Evolutionary conservation across 2,888 invertebrate species (phyloP).

Genomic region (Argyresthia albistria): DNA sequence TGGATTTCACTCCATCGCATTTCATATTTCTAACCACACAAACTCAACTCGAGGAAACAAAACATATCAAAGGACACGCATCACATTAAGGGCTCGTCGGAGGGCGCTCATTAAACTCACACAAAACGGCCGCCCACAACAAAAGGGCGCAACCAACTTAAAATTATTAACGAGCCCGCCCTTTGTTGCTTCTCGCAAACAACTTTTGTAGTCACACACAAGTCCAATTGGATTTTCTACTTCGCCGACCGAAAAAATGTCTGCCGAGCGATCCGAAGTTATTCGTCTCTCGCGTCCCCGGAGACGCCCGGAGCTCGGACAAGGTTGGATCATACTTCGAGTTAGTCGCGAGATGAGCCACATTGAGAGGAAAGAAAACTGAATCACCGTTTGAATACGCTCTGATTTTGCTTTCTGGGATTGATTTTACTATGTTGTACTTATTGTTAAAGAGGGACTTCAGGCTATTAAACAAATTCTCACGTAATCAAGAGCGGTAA

Average conservation of each 20-base stretch:
- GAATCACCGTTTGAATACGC: neutral
- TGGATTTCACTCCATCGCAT: no score
- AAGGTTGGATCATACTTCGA: neutral
- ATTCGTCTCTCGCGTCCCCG: no score
- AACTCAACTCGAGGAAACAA: neutral
- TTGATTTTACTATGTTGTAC: no score
- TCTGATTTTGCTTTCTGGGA: neutral
- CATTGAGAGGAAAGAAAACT: neutral
- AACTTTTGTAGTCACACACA: constrained; percentile 3
- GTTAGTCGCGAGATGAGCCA: neutral
- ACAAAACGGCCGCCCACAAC: no score
- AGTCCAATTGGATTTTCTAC: constrained; percentile 46
- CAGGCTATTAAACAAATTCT: no score
- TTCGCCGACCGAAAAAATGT: constrained; percentile 39
- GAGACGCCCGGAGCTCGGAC: no score
- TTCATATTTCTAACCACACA: neutral
- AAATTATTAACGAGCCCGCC: constrained; percentile 2
- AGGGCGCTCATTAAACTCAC: neutral
- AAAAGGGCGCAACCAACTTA: neutral
- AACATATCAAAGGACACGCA: neutral
- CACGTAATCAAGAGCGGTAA: no score
- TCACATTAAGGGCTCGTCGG: neutral
- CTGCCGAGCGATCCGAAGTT: constrained; percentile 12
- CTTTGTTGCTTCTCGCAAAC: constrained; percentile 1
- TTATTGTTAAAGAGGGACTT: no score